Evolutionary conservation across 2,113 vertebrate genomes (phyloP).

Genomic region (Sylvietta virens): DNA sequence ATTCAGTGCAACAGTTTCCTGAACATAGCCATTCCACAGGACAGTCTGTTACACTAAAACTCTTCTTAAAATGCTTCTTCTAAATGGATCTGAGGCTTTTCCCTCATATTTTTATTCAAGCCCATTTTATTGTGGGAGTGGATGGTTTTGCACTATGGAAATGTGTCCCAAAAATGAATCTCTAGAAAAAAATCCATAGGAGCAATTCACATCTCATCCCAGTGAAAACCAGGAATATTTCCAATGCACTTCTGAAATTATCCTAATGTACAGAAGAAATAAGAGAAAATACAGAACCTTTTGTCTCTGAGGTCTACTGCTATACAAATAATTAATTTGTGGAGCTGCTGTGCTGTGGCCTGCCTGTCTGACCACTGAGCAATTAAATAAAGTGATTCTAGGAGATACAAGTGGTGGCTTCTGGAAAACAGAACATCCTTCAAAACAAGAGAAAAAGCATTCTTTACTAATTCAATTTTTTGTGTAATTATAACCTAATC

Average conservation of each 20-base stretch:
- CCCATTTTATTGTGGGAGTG: background rate
- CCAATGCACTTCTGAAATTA: background rate
- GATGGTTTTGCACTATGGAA: background rate
- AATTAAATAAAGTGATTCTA: conserved; percentile 51
- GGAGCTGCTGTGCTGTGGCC: background rate
- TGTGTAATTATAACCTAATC: conserved; percentile 56
- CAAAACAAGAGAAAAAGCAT: background rate
- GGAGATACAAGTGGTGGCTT: conserved; percentile 6
- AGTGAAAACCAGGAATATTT: background rate
- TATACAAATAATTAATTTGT: conserved; percentile 50
- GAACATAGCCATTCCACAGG: background rate
- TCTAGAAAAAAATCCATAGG: background rate
- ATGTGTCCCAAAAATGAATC: background rate
- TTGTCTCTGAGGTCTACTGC: background rate
- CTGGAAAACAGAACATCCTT: conserved; percentile 19
- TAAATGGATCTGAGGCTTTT: background rate
- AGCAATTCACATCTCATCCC: background rate
- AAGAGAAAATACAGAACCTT: background rate
- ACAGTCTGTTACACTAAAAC: background rate
- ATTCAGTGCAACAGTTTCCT: background rate
- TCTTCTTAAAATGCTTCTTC: background rate
- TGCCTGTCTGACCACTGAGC: conserved; percentile 43
- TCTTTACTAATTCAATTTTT: conserved; percentile 37
- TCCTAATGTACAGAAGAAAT: background rate
- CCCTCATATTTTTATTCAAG: background rate